Evolutionary conservation across 2,888 invertebrate species (phyloP).

Genomic region (Lasius fuliginosus): DNA sequence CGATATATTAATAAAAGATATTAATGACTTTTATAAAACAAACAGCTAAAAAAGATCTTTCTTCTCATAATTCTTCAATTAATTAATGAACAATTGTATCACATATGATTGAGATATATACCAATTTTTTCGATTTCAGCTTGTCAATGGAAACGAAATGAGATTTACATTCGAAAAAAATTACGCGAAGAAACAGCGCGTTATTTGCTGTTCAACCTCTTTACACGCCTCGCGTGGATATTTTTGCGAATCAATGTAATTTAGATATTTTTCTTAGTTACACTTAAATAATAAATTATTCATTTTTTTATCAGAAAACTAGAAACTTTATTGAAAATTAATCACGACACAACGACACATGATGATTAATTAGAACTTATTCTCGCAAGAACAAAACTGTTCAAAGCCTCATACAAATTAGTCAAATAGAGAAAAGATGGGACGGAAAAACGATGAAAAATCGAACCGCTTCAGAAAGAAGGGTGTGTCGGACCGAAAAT

Average conservation of each 20-base stretch:
- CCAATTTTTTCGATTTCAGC: not conserved
- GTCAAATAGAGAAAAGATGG: constrained; percentile 1
- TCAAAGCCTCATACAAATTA: constrained; percentile 71
- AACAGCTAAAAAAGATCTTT: not conserved
- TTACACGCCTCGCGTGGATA: not conserved
- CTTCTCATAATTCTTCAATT: not conserved
- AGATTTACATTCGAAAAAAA: not conserved
- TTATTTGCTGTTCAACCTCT: not conserved
- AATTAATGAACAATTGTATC: constrained; percentile 36
- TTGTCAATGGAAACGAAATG: constrained; percentile 19
- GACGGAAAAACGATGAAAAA: constrained; percentile 55
- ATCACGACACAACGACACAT: constrained; percentile 14
- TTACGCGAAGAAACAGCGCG: constrained; percentile 7
- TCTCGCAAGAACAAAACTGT: constrained; percentile 1
- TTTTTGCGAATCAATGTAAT: not conserved
- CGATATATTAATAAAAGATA: constrained; percentile 12
- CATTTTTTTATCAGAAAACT: not conserved
- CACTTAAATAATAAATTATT: constrained; percentile 11
- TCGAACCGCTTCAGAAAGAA: constrained; percentile 47
- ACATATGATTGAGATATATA: not conserved
- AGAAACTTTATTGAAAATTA: not conserved
- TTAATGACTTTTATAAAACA: not conserved
- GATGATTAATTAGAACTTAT: constrained; percentile 70
- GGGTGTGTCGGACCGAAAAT: constrained; percentile 54
- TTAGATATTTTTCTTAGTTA: not conserved